Conservation (phyloP, 2,113 vertebrate genomes). For the Megaleporinus macrocephalus region DNA sequence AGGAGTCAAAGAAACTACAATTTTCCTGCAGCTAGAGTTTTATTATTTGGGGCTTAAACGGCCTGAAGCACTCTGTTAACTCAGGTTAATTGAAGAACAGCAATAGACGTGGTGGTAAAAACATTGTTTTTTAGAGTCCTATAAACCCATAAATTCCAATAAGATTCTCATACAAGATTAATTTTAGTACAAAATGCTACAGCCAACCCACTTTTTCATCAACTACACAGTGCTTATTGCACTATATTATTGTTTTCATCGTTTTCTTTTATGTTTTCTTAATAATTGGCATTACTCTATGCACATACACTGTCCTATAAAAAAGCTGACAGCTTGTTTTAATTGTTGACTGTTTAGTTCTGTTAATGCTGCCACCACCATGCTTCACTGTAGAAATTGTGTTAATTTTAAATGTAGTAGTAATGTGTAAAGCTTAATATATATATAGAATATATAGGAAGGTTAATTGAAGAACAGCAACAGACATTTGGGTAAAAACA, state of each 20-base stretch:
- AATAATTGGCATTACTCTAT: no score
- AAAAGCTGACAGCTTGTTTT: no score
- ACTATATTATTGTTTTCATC: no score
- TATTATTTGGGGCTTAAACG: not conserved
- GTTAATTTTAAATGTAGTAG: no score
- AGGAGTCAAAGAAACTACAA: not conserved
- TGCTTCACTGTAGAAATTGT: no score
- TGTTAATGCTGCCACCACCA: no score
- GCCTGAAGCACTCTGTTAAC: not conserved
- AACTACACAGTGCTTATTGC: not conserved
- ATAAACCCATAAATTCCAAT: not conserved
- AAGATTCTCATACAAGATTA: not conserved
- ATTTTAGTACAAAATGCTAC: not conserved
- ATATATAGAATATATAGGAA: no score
- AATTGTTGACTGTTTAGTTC: no score
- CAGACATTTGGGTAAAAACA: not conserved
- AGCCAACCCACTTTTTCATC: not conserved
- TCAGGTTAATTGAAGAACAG: not conserved
- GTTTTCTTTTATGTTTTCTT: no score
- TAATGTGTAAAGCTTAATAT: no score
- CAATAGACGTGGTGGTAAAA: not conserved
- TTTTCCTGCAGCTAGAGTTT: not conserved
- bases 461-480: not conserved
- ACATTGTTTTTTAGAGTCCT: not conserved
- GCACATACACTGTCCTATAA: no score